Conservation (phyloP, 2,888 invertebrate genomes). For the Tillus elongatus region DNA sequence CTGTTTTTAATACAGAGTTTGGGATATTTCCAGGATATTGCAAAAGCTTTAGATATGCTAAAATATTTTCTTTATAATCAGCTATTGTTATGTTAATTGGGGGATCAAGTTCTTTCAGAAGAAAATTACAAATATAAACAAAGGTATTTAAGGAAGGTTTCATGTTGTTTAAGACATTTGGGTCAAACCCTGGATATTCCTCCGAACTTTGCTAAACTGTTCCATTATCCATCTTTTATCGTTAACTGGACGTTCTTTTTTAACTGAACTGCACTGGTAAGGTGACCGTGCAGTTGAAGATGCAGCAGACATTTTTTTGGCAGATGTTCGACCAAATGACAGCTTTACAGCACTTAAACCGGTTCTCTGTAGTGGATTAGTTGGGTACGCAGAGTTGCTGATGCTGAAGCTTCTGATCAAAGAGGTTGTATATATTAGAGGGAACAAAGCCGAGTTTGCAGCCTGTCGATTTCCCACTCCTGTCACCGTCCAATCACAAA, state of each 20-base stretch:
- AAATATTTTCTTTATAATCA: conserved; percentile 10
- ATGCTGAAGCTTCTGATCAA: too few relatives aligned
- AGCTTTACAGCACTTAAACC: too few relatives aligned
- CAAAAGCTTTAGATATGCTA: conserved; percentile 9
- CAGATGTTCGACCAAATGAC: too few relatives aligned
- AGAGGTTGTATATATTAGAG: too few relatives aligned
- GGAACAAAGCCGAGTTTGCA: too few relatives aligned
- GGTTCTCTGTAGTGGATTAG: too few relatives aligned
- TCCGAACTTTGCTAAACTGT: not conserved
- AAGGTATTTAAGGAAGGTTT: conserved; percentile 7
- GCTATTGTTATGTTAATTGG: conserved; percentile 9
- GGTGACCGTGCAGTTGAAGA: too few relatives aligned
- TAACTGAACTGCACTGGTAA: too few relatives aligned
- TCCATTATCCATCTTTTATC: not conserved
- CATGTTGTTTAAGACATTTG: conserved; percentile 6
- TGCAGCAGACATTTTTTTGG: too few relatives aligned
- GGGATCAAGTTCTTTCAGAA: conserved; percentile 10
- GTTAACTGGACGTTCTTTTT: not conserved
- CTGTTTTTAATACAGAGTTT: conserved; percentile 11
- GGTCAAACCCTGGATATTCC: conserved; percentile 7
- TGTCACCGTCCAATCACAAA: too few relatives aligned
- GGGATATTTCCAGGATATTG: conserved; percentile 11
- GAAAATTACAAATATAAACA: conserved; percentile 4
- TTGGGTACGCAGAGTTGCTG: too few relatives aligned
- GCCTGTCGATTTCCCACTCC: too few relatives aligned